Evolutionary conservation across 1,140 invertebrate species (phyloP).

Genomic region (Eurosta solidaginis): DNA sequence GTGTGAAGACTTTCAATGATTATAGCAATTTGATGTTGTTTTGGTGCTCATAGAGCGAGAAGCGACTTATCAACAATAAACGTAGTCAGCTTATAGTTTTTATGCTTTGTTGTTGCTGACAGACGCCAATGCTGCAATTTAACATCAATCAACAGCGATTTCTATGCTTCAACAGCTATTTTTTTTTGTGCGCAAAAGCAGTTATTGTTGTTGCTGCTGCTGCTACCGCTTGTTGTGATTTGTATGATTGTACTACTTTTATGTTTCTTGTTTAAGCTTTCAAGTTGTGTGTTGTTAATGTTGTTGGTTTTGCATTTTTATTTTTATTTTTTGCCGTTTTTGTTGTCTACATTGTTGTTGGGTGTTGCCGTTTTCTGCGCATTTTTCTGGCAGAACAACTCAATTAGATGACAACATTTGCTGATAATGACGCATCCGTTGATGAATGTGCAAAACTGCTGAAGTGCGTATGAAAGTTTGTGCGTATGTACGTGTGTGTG

Average conservation of each 20-base stretch:
- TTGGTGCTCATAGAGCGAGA: background rate
- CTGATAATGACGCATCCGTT: slow-evolving; percentile 5
- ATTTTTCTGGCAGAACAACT: slow-evolving; percentile 30
- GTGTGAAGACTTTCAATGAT: background rate
- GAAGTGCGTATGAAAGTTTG: no score
- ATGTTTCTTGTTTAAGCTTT: background rate
- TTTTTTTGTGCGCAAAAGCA: no score
- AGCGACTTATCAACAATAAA: background rate
- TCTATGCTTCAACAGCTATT: background rate
- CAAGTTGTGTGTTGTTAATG: background rate
- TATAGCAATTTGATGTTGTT: background rate
- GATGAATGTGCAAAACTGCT: slow-evolving; percentile 23
- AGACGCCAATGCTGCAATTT: slow-evolving; percentile 14
- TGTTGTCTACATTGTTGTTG: no score
- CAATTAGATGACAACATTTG: slow-evolving; percentile 33
- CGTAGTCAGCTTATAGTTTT: no score
- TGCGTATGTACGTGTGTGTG: background rate
- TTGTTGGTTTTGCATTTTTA: background rate
- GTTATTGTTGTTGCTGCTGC: background rate
- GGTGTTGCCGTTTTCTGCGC: no score
- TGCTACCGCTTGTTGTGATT: background rate
- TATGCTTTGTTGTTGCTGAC: background rate
- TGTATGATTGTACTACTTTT: slow-evolving; percentile 8
- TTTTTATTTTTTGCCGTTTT: no score
- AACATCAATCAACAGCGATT: background rate